Base-by-base conservation (phyloP, 2,113 vertebrate species). In the Podarcis cretensis region DNA sequence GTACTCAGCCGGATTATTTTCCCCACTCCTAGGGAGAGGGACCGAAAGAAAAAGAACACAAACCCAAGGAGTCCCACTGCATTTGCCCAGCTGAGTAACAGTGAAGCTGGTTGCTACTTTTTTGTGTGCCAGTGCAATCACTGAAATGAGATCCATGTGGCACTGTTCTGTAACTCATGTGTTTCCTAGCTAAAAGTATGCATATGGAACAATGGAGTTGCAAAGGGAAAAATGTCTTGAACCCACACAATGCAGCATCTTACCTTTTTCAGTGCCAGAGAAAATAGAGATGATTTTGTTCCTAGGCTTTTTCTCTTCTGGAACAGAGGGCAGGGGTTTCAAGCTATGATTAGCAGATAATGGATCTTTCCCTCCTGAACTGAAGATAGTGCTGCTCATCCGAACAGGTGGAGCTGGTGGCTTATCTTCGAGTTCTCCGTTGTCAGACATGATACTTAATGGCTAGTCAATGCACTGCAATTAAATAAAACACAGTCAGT, bases 261-360 rank as follows among this genome's bases (percentile, higher is more conserved):
- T 86, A 99, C 99, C 98, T 97, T 99, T 99, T 91, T 99, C 99
- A 82, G 98, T 97, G 83, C 98, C 93, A 27, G 97, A 98, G 92
- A 99, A 99, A 91, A 99, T 99, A 94, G 98, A 99, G 97, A 98
- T 98, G 95, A 99, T 99, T 97, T 98, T 99, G 94, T 98, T 97
- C 89, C 98, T 98, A 86, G 98, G 96, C 96, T 99, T 99, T 89
- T 97, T 98, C 95, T 99, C 99, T 94, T 99, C 99, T 2, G 99
- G 99, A 89, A 99, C 98, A 65, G 99, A 99, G 1, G 99, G 99
- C 90, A 99, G 95, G 23, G 99, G 99, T 95, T 99, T 99, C 68
- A 98, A 97, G 96, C 97, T 98, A 96, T 99, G 98, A 96, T 99
- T 99, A 92, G 97, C 96, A 8, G 96, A 98, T 79, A 98, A 91